Evolutionary conservation across 2,797 vertebrate species (phyloP).

Genomic region (Scolopax rusticola): DNA sequence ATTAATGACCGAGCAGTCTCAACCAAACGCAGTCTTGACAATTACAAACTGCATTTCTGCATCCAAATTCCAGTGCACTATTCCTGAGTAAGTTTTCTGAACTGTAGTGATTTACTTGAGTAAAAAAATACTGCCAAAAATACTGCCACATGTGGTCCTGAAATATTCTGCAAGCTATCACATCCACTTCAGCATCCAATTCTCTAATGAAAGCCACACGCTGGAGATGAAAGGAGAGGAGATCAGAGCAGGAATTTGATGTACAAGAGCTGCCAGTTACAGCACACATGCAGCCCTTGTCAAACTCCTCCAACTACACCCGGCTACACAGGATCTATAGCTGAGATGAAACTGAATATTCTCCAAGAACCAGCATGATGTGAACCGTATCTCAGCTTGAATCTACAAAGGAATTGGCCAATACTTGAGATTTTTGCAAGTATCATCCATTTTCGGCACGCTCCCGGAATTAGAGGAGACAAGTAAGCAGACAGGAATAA

Average conservation of each 20-base stretch:
- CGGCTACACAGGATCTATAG: not conserved
- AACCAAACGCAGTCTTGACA: conserved; percentile 31
- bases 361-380: not conserved
- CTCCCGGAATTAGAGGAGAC: conserved; percentile 53
- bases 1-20: conserved; percentile 7
- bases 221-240: conserved; percentile 43
- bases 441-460: conserved; percentile 59
- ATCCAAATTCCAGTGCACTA: not conserved
- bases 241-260: conserved; percentile 51
- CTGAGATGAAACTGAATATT: conserved; percentile 53
- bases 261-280: conserved; percentile 29
- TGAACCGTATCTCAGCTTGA: not conserved
- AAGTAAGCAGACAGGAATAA: conserved; percentile 43
- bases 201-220: not conserved
- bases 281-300: conserved; percentile 5
- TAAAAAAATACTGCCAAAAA: not conserved
- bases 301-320: conserved; percentile 14
- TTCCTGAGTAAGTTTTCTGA: conserved; percentile 8
- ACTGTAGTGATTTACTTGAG: not conserved
- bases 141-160: not conserved
- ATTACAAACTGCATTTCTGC: conserved; percentile 40
- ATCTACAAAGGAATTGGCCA: conserved; percentile 10
- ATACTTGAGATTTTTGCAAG: not conserved
- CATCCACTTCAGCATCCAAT: not conserved
- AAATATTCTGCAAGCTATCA: conserved; percentile 2